Evolutionary conservation across 2,888 invertebrate species (phyloP).

Genomic region (Papilio protenor): DNA sequence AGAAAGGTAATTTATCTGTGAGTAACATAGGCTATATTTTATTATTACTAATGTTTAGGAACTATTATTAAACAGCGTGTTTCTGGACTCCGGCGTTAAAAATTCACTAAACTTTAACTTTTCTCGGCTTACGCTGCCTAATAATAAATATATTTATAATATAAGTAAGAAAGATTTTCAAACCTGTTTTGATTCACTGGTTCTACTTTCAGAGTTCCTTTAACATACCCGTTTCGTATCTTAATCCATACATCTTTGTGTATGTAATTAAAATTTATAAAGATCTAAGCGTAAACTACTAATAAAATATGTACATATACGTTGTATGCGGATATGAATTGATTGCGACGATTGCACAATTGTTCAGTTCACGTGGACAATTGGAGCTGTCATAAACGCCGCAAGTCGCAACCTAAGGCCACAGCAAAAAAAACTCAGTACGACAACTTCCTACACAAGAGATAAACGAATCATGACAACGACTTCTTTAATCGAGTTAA

Average conservation of each 20-base stretch:
- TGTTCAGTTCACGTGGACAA: conserved; percentile 36
- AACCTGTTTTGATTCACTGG: not conserved
- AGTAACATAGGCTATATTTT: no score
- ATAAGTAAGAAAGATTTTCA: no score
- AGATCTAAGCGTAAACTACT: not conserved
- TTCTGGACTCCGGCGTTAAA: no score
- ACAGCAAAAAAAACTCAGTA: conserved; percentile 20
- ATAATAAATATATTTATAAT: no score
- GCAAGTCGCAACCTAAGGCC: not conserved
- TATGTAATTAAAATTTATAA: not conserved
- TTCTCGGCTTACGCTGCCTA: no score
- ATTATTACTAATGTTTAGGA: no score
- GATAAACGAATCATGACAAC: not conserved
- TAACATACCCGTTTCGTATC: not conserved
- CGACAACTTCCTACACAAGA: not conserved
- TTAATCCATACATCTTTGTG: not conserved
- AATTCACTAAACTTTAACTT: no score
- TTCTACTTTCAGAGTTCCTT: not conserved
- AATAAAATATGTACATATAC: conserved; percentile 1
- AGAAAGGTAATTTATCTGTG: no score
- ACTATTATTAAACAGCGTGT: no score
- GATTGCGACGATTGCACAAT: conserved; percentile 35
- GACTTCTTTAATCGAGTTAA: no score
- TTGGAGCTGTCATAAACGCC: conserved; percentile 27
- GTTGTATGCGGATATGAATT: conserved; percentile 41